These are phyloP conservation scores for Stichodactyla helianthus DNA, from an alignment of 64 coral and sea anemone genomes.

Conservation along the genomic window DNA sequence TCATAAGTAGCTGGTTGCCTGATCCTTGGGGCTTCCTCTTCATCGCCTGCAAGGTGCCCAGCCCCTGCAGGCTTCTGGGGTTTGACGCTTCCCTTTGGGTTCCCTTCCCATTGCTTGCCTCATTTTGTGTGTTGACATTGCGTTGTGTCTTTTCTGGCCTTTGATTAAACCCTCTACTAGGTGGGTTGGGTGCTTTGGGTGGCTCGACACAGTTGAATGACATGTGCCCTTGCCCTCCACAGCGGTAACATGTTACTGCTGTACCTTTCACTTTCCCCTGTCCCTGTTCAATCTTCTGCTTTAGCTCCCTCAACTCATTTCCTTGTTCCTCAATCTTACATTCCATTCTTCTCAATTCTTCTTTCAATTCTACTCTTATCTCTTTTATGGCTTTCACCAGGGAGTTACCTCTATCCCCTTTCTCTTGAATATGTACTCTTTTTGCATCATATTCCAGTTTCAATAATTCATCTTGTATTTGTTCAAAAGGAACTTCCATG, in stretches of 20 bases:
- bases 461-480: too few relatives aligned
- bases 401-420: too few relatives aligned
- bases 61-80: neutral
- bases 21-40: neutral
- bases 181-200: neutral
- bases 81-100: neutral
- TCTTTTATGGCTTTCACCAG: neutral
- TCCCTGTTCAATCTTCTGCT: conserved; percentile 7
- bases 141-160: conserved; percentile 1
- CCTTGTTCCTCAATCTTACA: conserved; percentile 18
- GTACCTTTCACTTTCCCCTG: neutral
- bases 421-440: too few relatives aligned
- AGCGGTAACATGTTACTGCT: neutral
- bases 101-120: neutral
- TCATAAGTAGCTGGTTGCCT: neutral
- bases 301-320: conserved; percentile 30
- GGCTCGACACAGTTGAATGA: neutral
- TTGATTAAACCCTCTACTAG: neutral
- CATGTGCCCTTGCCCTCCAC: neutral
- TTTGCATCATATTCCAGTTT: too few relatives aligned
- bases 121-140: neutral
- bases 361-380: neutral
- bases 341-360: neutral
- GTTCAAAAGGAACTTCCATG: too few relatives aligned
- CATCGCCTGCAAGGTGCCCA: neutral